Percentiles rank a stretch among this genome's conserved stretches.
Evolutionary conservation across 1,140 invertebrate species (phyloP).

Genomic region (Aphis craccivora): DNA sequence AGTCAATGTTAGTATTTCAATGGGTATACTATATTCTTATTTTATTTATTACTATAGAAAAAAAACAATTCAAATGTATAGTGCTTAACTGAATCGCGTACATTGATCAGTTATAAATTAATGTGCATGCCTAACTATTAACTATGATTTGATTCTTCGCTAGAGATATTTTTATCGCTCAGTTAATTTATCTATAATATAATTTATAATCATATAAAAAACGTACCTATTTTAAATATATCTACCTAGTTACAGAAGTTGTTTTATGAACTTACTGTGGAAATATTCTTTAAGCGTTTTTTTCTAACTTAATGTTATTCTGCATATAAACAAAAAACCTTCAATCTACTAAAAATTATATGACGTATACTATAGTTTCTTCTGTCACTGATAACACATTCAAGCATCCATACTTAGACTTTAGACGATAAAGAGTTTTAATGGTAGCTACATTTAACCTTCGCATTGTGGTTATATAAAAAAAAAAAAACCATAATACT

Average conservation of each 20-base stretch:
- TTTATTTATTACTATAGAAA: not conserved
- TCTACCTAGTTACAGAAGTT: not conserved
- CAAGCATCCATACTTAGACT: not conserved
- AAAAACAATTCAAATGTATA: not conserved
- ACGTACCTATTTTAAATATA: not conserved
- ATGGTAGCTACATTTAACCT: not conserved
- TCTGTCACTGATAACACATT: not conserved
- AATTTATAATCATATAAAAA: not conserved
- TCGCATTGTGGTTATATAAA: not conserved
- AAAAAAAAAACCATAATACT: not conserved
- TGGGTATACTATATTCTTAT: not conserved
- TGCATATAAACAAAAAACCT: not conserved
- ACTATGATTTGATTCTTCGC: not conserved
- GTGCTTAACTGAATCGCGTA: not conserved
- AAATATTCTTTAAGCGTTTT: not conserved
- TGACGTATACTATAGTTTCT: not conserved
- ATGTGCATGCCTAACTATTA: too few species aligned
- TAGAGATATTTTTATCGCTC: not conserved
- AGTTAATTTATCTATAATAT: not conserved
- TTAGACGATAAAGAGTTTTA: slow-evolving; percentile 7
- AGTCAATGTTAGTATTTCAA: not conserved
- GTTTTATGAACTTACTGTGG: not conserved
- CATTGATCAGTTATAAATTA: not conserved
- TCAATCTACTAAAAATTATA: not conserved
- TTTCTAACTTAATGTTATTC: not conserved